Evolutionary conservation across 2,113 vertebrate genomes (phyloP).

Genomic region (Lagopus muta): DNA sequence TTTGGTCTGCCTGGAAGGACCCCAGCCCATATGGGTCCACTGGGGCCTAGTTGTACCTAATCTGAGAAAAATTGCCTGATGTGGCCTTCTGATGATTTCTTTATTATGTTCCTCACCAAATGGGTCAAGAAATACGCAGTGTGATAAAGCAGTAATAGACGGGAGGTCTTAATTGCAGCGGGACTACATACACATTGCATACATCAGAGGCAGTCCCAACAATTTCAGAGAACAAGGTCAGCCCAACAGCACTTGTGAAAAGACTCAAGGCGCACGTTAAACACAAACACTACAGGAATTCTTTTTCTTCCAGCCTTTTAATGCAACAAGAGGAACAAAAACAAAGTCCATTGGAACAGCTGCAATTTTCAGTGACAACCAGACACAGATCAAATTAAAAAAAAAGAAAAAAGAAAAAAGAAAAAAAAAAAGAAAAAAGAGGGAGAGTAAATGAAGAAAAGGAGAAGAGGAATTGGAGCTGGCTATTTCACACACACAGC

Average conservation of each 20-base stretch:
- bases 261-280: not conserved
- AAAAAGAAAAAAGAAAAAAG: not conserved
- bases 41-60: not conserved
- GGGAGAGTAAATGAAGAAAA: conserved; percentile 11
- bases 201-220: not conserved
- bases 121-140: not conserved
- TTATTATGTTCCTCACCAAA: not conserved
- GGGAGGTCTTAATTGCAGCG: not conserved
- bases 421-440: not conserved
- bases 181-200: not conserved
- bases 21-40: not conserved
- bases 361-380: conserved; percentile 36
- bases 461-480: not conserved
- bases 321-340: conserved; percentile 55
- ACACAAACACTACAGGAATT: not conserved
- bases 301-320: conserved; percentile 56
- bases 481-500: conserved; percentile 32
- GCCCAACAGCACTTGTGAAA: not conserved
- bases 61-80: not conserved
- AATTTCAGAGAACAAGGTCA: not conserved
- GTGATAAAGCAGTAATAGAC: not conserved
- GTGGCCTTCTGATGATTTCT: not conserved
- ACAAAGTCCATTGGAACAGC: conserved; percentile 25
- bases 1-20: not conserved
- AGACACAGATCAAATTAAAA: conserved; percentile 42